Base-by-base conservation (phyloP, 1,140 invertebrate species). In the Diprion similis region DNA sequence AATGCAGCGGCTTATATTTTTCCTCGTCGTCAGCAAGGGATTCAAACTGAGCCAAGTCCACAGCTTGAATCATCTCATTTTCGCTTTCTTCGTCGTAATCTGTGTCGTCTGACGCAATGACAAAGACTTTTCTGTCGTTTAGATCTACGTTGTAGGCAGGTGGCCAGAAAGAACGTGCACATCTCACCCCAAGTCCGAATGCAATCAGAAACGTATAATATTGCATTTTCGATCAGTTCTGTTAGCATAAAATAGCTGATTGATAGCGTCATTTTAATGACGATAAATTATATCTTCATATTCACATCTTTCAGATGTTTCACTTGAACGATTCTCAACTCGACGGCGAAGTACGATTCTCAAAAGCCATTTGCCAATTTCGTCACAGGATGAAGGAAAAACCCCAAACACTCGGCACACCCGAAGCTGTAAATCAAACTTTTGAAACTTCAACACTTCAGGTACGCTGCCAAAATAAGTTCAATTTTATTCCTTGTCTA, bases 301-400 rank as follows among this genome's bases (percentile, higher is more conserved):
- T 37, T 75, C 37, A 37, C 46, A 65, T 78, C 80, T 74, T 76
- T 24, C 71, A 86, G 85, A 81, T 78, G 74, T 83, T 81, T 64
- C 70, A 79, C 9, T 78, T 86, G 75, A 79, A 83, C 65, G 81
- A 80, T 51, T 81, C 79, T 4, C 70, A 77, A 46, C 66, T 86
- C 47, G 80, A 83, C n/a, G 81, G 80, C 2, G 82, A 85, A 74
- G 78, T 86, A 71, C 73, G 75, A 68, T 86, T 86, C 77, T 84
- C 84, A 19, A 77, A 82, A 46, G 82, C 83, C 10, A 76, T 86
- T 69, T 75, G 70, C 4, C 45, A 17, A 13, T 83, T 86, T 51
- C 82, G 77, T 19, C 71, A 77, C 6, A 76, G 82, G 51, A 75
- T 83, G n/a, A 75, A 19, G 18, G 79, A 79, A 77, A 71, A 80